phyloP scores from a whole-genome alignment of 2,888 invertebrate genomes.

The Pseudococcus jackbeardsleyi region DNA sequence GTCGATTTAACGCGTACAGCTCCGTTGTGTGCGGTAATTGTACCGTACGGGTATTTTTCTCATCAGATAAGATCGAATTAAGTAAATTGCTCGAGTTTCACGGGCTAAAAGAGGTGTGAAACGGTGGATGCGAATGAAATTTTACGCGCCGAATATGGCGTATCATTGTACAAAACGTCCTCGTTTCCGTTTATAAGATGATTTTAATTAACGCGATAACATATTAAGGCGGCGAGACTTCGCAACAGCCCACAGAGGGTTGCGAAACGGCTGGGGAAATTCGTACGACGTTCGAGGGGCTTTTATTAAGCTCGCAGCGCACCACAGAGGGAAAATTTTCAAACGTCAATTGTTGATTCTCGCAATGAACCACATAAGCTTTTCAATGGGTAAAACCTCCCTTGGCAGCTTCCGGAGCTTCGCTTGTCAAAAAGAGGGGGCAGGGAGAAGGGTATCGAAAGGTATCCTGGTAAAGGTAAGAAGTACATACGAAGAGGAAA shows the following conservation, averaged over 20 bases:
- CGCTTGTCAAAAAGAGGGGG: too few species aligned
- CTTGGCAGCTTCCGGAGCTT: neutral
- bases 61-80: constrained; percentile 32
- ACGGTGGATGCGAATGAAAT: neutral
- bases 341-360: constrained; percentile 40
- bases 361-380: neutral
- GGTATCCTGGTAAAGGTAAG: too few species aligned
- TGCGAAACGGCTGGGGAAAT: neutral
- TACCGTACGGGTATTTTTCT: neutral
- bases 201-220: constrained; percentile 44
- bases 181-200: constrained; percentile 40
- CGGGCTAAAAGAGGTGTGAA: constrained; percentile 38
- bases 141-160: constrained; percentile 26
- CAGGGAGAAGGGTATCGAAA: too few species aligned
- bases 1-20: constrained; percentile 13
- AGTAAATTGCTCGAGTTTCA: constrained; percentile 43
- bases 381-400: neutral
- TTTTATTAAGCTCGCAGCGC: neutral
- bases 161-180: constrained; percentile 29
- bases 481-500: too few species aligned
- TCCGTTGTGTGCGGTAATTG: too few species aligned
- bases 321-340: constrained; percentile 1
- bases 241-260: neutral
- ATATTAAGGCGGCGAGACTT: constrained; percentile 17
- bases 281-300: neutral